These are phyloP conservation scores for Xiphorhynchus elegans DNA, from an alignment of 2,113 vertebrate species.

Conservation along the genomic window DNA sequence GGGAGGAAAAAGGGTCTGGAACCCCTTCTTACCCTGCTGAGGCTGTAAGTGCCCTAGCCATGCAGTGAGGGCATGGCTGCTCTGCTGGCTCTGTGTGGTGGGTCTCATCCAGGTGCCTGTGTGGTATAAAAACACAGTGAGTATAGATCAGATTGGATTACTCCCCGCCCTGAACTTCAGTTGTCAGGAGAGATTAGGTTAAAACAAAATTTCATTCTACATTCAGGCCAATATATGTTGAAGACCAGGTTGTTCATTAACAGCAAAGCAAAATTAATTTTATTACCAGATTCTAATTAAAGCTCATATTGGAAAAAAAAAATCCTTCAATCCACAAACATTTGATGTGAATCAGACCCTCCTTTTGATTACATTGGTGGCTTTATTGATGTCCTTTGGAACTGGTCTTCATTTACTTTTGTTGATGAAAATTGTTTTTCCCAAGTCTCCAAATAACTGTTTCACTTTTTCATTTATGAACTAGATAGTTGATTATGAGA, in stretches of 20 bases:
- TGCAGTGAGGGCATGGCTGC: background rate
- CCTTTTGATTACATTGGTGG: background rate
- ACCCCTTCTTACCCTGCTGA: fast-evolving
- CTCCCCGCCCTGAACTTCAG: background rate
- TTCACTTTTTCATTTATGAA: background rate
- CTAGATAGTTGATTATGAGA: background rate
- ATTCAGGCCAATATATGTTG: constrained; percentile 1
- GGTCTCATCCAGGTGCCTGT: background rate
- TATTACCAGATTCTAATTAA: background rate
- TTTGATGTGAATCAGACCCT: background rate
- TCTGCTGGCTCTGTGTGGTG: background rate
- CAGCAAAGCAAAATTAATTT: background rate
- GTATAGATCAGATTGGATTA: background rate
- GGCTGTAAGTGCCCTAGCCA: background rate
- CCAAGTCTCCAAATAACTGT: background rate
- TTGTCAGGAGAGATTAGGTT: background rate
- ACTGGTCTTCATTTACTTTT: background rate
- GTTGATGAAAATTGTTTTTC: background rate
- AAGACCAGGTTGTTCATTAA: background rate
- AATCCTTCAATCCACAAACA: background rate
- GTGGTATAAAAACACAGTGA: background rate
- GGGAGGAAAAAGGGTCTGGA: fast-evolving
- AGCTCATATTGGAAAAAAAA: background rate
- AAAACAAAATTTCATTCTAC: background rate
- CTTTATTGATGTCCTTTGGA: background rate